These are phyloP conservation scores for Syrista parreyssii DNA, from an alignment of 2,888 invertebrate genomes.

Conservation along the genomic window DNA sequence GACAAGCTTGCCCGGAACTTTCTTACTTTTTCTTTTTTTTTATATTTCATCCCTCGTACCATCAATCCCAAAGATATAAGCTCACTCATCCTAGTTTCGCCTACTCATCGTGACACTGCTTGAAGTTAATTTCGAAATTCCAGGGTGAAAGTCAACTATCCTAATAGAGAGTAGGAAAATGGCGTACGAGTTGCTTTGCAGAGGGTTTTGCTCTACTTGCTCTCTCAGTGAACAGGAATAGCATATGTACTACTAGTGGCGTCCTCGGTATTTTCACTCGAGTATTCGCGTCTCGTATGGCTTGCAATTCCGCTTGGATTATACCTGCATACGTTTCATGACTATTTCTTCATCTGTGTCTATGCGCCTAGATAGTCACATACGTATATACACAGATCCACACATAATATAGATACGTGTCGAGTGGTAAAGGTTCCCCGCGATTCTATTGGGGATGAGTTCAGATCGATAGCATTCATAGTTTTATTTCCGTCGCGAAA, in stretches of 20 bases:
- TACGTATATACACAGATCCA: neutral
- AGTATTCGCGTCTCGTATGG: neutral
- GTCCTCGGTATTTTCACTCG: neutral
- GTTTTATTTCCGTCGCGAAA: neutral
- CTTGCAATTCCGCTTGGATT: constrained; percentile 11
- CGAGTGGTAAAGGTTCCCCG: neutral
- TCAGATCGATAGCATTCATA: neutral
- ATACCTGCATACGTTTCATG: neutral
- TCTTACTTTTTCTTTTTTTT: neutral
- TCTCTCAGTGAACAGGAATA: neutral
- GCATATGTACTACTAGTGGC: neutral
- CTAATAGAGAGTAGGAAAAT: neutral
- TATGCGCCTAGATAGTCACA: neutral
- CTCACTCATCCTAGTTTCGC: neutral
- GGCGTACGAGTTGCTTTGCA: neutral
- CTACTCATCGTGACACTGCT: neutral
- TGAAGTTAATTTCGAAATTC: neutral
- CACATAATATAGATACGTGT: neutral
- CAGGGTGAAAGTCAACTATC: neutral
- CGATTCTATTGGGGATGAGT: neutral
- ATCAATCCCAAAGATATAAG: neutral
- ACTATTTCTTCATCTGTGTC: neutral
- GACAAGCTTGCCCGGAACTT: neutral
- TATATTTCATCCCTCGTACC: neutral
- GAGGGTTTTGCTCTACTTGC: neutral